phyloP scores from a whole-genome alignment of 2,888 invertebrate species.

The Busseola fusca region DNA sequence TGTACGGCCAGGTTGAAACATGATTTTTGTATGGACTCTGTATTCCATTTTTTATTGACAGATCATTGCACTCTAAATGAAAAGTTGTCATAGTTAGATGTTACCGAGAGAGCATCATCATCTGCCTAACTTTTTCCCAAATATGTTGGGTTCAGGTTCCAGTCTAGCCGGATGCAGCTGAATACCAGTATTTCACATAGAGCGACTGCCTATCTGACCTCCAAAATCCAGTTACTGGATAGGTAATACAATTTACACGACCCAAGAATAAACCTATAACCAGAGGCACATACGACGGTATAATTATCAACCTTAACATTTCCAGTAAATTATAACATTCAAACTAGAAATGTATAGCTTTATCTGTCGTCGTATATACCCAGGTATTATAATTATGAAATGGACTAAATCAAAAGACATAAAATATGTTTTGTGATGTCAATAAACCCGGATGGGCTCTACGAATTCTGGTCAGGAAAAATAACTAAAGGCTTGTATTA shows the following conservation, averaged over 20 bases:
- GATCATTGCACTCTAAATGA: background rate
- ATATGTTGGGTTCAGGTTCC: too few species aligned
- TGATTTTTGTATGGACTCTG: background rate
- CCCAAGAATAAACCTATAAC: background rate
- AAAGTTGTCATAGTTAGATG: background rate
- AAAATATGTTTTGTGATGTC: background rate
- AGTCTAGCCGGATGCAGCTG: too few species aligned
- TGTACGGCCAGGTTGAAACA: constrained; percentile 2
- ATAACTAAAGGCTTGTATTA: background rate
- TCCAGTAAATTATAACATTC: too few species aligned
- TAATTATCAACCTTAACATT: background rate
- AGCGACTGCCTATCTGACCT: too few species aligned
- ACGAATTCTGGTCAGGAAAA: background rate
- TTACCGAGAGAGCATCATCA: background rate
- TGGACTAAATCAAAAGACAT: background rate
- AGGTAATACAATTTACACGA: background rate
- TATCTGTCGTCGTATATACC: background rate
- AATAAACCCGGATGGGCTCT: background rate
- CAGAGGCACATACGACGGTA: background rate
- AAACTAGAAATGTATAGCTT: background rate
- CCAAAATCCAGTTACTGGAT: too few species aligned
- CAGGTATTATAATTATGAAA: background rate
- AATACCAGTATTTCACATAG: too few species aligned
- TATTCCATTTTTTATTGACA: background rate
- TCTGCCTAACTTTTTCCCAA: too few species aligned